Conservation (phyloP, 2,113 vertebrate genomes). For the Hirundichthys speculiger region DNA sequence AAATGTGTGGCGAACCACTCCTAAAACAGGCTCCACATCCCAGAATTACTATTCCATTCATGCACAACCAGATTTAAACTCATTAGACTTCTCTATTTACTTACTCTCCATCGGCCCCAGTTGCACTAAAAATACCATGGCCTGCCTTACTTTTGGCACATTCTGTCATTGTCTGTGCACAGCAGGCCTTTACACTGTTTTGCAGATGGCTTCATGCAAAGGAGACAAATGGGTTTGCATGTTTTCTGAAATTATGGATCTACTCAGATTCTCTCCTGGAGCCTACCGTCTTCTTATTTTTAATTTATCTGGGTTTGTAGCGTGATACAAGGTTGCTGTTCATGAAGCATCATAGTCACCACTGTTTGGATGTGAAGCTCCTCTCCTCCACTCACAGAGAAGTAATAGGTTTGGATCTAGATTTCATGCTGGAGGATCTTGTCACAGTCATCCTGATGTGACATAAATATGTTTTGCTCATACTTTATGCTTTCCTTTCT, state of each 20-base stretch:
- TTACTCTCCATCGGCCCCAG: constrained; percentile 75
- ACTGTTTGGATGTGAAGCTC: constrained; percentile 33
- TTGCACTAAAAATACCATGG: constrained; percentile 82
- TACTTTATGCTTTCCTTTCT: constrained; percentile 43
- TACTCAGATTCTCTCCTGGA: constrained; percentile 70
- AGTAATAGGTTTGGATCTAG: constrained; percentile 71
- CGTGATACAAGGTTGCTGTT: constrained; percentile 68
- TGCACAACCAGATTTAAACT: constrained; percentile 75
- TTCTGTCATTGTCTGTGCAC: constrained; percentile 75
- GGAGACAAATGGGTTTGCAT: constrained; percentile 66
- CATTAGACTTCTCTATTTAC: constrained; percentile 82
- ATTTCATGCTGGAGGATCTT: constrained; percentile 73
- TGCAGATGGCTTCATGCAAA: constrained; percentile 46
- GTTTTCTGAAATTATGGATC: constrained; percentile 72
- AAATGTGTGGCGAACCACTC: constrained; percentile 79
- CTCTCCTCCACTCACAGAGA: constrained; percentile 40
- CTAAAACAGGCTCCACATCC: constrained; percentile 79
- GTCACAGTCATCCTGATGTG: constrained; percentile 61
- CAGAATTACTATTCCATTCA: constrained; percentile 78
- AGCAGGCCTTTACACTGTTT: constrained; percentile 60
- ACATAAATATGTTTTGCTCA: constrained; percentile 71
- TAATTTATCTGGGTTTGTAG: constrained; percentile 67
- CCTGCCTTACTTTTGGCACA: constrained; percentile 81
- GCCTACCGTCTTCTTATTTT: constrained; percentile 51
- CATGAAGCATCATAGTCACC: constrained; percentile 51